phyloP scores from a whole-genome alignment of 1,140 invertebrate species.

The Calephelis virginiensis region DNA sequence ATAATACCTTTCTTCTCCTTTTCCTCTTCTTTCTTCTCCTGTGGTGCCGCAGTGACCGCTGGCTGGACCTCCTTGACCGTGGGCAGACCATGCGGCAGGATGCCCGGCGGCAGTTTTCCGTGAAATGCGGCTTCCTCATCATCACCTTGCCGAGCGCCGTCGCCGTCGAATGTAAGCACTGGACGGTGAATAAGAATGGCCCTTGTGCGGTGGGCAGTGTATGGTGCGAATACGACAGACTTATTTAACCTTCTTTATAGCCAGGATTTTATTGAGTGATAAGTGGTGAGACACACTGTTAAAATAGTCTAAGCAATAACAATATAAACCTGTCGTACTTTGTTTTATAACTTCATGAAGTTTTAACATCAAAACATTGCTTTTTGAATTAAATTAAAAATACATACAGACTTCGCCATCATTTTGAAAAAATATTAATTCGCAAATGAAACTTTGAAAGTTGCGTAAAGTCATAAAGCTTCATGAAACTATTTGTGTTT shows the following conservation, averaged over 20 bases:
- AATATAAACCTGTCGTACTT: conserved; percentile 27
- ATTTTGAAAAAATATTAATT: too few species aligned
- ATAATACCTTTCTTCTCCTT: conserved; percentile 75
- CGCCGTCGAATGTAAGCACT: conserved; percentile 99
- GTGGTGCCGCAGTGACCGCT: conserved; percentile 89
- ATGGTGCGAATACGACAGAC: conserved; percentile 37
- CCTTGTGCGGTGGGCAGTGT: conserved; percentile 49
- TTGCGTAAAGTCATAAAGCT: neutral
- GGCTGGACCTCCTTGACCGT: conserved; percentile 97
- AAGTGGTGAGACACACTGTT: neutral
- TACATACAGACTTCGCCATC: too few species aligned
- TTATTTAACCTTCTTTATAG: conserved; percentile 8
- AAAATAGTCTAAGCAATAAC: neutral
- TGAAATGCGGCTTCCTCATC: conserved; percentile 92
- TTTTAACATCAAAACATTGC: neutral
- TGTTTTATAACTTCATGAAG: conserved; percentile 26
- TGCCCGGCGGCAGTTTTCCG: conserved; percentile 93
- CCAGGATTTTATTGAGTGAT: neutral
- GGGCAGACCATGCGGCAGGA: conserved; percentile 93
- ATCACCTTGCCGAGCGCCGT: conserved; percentile 89
- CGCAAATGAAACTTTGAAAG: too few species aligned
- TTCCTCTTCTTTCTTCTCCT: conserved; percentile 85
- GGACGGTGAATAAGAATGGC: conserved; percentile 91
- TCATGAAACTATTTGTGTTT: conserved; percentile 5
- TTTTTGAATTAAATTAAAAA: too few species aligned